Evolutionary conservation across 2,797 vertebrate genomes (phyloP).

Genomic region (Dromococcyx pavoninus): DNA sequence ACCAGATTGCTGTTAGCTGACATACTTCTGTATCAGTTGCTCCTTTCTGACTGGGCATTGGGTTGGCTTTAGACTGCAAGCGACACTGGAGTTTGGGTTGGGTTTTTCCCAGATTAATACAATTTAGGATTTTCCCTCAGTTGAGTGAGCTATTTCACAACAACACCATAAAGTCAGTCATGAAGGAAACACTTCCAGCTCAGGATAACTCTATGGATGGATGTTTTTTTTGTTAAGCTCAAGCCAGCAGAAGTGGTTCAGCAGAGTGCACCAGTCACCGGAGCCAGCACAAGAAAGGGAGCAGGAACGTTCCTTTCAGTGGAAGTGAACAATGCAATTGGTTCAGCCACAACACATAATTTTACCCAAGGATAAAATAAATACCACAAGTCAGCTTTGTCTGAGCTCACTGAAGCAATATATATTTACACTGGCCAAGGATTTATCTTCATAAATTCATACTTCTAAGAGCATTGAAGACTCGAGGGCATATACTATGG

Average conservation of each 20-base stretch:
- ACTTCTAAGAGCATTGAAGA: neutral
- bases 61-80: neutral
- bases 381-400: neutral
- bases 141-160: neutral
- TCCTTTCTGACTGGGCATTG: neutral
- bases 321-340: neutral
- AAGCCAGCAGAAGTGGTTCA: neutral
- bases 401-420: neutral
- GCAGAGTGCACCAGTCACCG: accelerated
- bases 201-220: neutral
- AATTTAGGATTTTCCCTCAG: neutral
- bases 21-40: neutral
- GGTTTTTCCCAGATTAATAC: neutral
- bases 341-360: neutral
- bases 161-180: neutral
- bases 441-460: neutral
- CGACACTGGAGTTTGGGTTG: neutral
- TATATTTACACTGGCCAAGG: neutral
- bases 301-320: neutral
- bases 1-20: neutral
- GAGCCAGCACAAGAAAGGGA: neutral
- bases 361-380: neutral
- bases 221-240: neutral
- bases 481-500: neutral
- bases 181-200: neutral